Conservation (phyloP, 2,113 vertebrate genomes). For the Clinocottus analis region DNA sequence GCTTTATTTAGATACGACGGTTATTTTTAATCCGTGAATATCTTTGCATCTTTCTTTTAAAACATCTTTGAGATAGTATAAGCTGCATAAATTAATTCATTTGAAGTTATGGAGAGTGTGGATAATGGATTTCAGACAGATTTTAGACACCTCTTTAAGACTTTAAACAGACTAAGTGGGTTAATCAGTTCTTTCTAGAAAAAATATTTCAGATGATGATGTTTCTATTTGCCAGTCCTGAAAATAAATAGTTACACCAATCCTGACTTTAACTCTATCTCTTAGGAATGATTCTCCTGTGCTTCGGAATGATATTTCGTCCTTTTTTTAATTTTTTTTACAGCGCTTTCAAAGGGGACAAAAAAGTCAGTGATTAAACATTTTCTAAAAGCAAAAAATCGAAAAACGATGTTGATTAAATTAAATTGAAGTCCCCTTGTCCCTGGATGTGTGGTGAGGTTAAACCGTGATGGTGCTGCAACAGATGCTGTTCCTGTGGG, state of each 20-base stretch:
- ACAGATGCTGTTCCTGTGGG: conserved; percentile 63
- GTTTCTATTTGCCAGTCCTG: background rate
- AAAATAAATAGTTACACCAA: background rate
- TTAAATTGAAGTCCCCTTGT: conserved; percentile 10
- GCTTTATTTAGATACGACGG: background rate
- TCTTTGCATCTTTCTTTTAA: background rate
- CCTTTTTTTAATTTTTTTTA: background rate
- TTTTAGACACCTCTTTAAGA: background rate
- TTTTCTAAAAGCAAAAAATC: conserved; percentile 35
- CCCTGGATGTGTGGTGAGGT: conserved; percentile 35
- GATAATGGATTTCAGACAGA: background rate
- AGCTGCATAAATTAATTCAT: background rate
- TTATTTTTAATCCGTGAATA: background rate
- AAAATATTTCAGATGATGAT: background rate
- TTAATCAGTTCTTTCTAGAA: background rate
- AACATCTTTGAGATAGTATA: background rate
- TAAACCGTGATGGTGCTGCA: conserved; percentile 48
- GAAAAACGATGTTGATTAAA: conserved; percentile 13
- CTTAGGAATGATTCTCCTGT: background rate
- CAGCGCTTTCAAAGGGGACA: background rate
- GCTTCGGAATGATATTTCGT: conserved; percentile 19
- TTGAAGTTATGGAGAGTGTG: conserved; percentile 2
- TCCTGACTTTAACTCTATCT: background rate
- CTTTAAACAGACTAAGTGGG: background rate
- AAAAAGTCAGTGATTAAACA: conserved; percentile 16